Base-by-base conservation (phyloP, 2,113 vertebrate species). In the Mixornis gularis region DNA sequence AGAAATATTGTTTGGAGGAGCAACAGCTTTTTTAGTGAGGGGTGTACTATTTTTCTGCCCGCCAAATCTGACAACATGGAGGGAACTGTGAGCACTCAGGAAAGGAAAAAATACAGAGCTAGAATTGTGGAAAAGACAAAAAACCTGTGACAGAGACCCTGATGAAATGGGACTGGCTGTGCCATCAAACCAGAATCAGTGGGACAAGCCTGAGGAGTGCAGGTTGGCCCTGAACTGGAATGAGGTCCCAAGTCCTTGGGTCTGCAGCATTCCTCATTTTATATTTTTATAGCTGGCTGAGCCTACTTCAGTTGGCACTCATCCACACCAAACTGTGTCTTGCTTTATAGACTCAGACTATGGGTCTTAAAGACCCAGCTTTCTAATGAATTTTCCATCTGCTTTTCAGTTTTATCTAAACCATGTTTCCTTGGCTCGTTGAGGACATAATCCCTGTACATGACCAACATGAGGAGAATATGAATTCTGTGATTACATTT, bases 341-440 rank as follows among this genome's bases (percentile, higher is more conserved):
- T 87, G 53, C 32, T 80, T 89, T 65, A 73, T 65, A 89, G 65
- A 44, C 6, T 46, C 14, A 53, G 25, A 38, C 53, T 29, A 34
- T 26, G 14, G 22, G 8, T 62, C 40, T 34, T 41, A 74, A 53
- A 82, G 34, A 77, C 3, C 1, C 9, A 40, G 24, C 25, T 90
- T 92, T 77, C 49, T 51, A 83, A 36, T 83, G 52, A 76, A 16
- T 65, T 90, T 93, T 83, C 27, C 83, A 85, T 88, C 64, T 96
- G 59, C 46, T 88, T 95, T 74, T 76, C 56, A 68, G 36, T 79
- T 92, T 93, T 94, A 85, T 74, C 62, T 74, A 91, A 93, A 60
- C 40, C 24, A 41, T 27, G n/a, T 87, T 89, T 85, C 21, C 36
- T 66, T 77, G 55, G 34, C 63, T 94, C 16, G 0, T 34, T 65